Evolutionary conservation across 2,113 vertebrate genomes (phyloP).

Genomic region (Origma solitaria): DNA sequence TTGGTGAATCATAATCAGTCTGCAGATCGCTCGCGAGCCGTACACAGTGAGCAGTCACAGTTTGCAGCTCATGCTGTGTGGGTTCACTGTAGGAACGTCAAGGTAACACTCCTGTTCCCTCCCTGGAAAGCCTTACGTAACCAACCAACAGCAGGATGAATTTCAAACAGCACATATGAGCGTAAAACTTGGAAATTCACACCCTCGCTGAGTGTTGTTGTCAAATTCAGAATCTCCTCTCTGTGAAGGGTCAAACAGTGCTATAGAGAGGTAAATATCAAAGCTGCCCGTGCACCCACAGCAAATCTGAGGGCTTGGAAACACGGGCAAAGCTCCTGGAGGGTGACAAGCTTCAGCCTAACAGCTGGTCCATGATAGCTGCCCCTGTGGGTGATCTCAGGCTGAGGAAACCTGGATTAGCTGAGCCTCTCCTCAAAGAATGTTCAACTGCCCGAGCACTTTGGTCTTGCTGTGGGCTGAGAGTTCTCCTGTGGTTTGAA

Average conservation of each 20-base stretch:
- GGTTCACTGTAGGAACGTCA: not conserved
- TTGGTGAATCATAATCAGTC: conserved; percentile 45
- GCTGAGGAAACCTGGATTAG: not conserved
- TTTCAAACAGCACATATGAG: not conserved
- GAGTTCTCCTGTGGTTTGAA: not conserved
- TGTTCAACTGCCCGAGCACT: not conserved
- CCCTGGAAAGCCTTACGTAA: conserved; percentile 27
- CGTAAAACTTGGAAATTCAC: conserved; percentile 38
- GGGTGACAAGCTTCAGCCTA: not conserved
- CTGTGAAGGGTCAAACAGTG: not conserved
- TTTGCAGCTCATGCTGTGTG: conserved; percentile 14
- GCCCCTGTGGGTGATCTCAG: not conserved
- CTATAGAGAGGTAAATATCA: not conserved
- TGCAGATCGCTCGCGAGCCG: not conserved
- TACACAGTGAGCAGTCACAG: not conserved
- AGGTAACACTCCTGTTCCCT: conserved; percentile 36
- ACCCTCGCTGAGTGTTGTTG: conserved; percentile 43
- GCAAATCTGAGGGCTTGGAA: not conserved
- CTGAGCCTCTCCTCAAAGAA: not conserved
- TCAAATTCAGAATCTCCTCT: conserved; percentile 4
- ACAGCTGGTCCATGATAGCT: not conserved
- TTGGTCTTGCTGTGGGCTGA: not conserved
- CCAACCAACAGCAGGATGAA: conserved; percentile 1
- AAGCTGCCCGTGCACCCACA: not conserved
- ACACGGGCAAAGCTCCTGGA: not conserved